Evolutionary conservation across 53 echinoderm and acorn worm species (phyloP), one percentile per base, ranked within the genome.

Genomic region (Echinometra lucunter): DNA sequence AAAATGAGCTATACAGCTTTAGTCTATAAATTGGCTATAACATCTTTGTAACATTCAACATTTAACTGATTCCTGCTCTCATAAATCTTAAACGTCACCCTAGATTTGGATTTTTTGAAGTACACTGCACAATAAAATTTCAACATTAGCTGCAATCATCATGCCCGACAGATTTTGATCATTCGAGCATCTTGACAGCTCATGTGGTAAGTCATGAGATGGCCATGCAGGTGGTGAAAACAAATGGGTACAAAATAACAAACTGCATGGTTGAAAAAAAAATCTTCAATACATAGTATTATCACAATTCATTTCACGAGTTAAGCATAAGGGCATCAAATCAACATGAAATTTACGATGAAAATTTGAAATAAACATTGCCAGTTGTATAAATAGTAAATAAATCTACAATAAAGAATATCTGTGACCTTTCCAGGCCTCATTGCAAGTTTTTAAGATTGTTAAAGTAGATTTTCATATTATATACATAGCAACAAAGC

Each of bases 301-400:
- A 72, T 72, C 72, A 32, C 13, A 2, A 30, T 32, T 72, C 35
- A 12, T 38, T 23, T 40, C 42, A 63, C 4, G 21, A 63, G 63
- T 13, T 11, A 53, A 53, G 53, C 13, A 13, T 35, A 32, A 35
- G 13, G 13, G 42, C 21, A 21, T 42, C 1, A 42, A 78, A 85
- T 85, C 49, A 85, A 81, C 44, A 37, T 27, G 28, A 85, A 85
- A 78, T 15, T 85, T 15, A 47, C 47, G 49, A 49, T 27, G 37
- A 49, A 85, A 28, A 85, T 13, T 21, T 78, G 35, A 85, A 49
- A n/a, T 47, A 28, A 49, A 45, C 85, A 49, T 85, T 85, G 53
- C 85, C 85, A 85, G 49, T 85, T 85, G 85, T 12, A 85, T 85
- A 85, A 85, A 85, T 85, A 49, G 27, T 85, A 85, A 85, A 85